Evolutionary conservation across 1,140 invertebrate genomes (phyloP), one percentile per base, ranked within the genome.

Genomic region (Aphidius gifuensis): DNA sequence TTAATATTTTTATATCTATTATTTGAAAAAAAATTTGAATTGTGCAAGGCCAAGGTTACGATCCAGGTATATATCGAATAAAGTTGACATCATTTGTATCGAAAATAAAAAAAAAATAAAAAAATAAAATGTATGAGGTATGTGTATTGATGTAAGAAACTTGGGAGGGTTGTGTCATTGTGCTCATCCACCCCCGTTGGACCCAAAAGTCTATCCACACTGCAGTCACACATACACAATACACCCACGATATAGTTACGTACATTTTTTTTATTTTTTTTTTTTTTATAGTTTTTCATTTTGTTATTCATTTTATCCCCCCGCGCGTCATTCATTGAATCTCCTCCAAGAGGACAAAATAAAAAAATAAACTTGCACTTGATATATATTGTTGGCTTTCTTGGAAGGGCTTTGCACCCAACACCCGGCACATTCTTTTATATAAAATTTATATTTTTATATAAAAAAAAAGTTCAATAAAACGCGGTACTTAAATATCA

Each of bases 301-400:
- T 47, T 21, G 39, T 42, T 49, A 9, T 51, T 40, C 58, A 43
- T 43, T 57, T 62, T 57, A 46, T 59, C 32, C 51, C 51, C 32
- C 16, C 57, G 7, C 23, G 23, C 3, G 51, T 64, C 42, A 46
- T 61, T 64, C 39, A 54, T 32, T 44, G 50, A n/a, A 57, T 46
- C 46, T 59, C 59, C 53, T 39, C 43, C 49, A 61, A 9, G 63
- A 57, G 50, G 53, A 64, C 51, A 44, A 53, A 57, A 56, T 45
- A 60, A 64, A 43, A 40, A 21, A 55, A 61, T 23, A n/a, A 55
- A 56, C 58, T n/a, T 56, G 63, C 63, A 64, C 63, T 64, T 64
- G 63, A 64, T 64, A 64, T 64, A 64, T 64, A 64, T 58, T 64
- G 57, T 60, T 64, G 63, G 58, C 53, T 9, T 53, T 64, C 48